Evolutionary conservation across 2,113 vertebrate genomes (phyloP).

Genomic region (western clawed frog (Xenopus tropicalis)): UCB_Xtro_10.0 CM004451.2:52392501-52393000

Average conservation of each 20-base stretch:
- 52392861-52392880: neutral
- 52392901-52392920: neutral
- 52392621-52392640: slow-evolving; percentile 6
- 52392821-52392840: neutral
- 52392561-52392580: neutral
- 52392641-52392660: slow-evolving; percentile 12
- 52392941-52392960: neutral
- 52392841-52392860: neutral
- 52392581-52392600: slow-evolving; percentile 11
- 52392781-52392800: neutral
- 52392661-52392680: neutral
- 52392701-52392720: neutral
- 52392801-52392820: neutral
- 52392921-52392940: neutral
- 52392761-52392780: neutral
- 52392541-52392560: neutral
- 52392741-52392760: neutral
- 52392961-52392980: neutral
- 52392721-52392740: neutral
- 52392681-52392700: neutral
- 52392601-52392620: slow-evolving; percentile 4
- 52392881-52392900: neutral
- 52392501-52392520: neutral
- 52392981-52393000: neutral
- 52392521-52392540: slow-evolving; percentile 15